These are phyloP conservation scores for Limnephilus auricula DNA, from an alignment of 2,888 invertebrate genomes.

Conservation along the genomic window DNA sequence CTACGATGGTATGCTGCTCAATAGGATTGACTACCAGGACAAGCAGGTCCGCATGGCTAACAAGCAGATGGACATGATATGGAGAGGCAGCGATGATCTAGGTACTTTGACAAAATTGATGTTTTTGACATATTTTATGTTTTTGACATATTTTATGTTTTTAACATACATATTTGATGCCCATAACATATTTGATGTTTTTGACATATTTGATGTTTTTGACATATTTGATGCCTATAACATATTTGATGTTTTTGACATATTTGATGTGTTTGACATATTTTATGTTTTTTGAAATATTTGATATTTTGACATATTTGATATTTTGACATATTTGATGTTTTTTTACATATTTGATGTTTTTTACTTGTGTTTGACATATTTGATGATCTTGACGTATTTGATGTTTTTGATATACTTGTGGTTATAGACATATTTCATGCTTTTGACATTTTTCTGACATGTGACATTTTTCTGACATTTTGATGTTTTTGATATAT, in stretches of 20 bases:
- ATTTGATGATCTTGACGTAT: too few relatives aligned
- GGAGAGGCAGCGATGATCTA: slow-evolving; percentile 85
- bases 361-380: too few relatives aligned
- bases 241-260: neutral
- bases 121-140: neutral
- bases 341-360: neutral
- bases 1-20: slow-evolving; percentile 92
- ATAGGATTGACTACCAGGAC: slow-evolving; percentile 92
- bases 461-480: neutral
- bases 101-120: slow-evolving; percentile 73
- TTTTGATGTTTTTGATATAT: too few relatives aligned
- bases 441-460: neutral
- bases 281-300: neutral
- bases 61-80: slow-evolving; percentile 88
- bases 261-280: too few relatives aligned
- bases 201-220: neutral
- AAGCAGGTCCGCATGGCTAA: slow-evolving; percentile 79
- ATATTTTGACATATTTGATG: neutral
- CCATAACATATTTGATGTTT: neutral
- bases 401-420: too few relatives aligned
- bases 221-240: neutral
- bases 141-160: neutral
- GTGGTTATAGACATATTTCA: too few relatives aligned
- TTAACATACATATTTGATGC: neutral
- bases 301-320: neutral